Base-by-base conservation (phyloP, 2,797 vertebrate genomes). In the Gymnocypris eckloni region DNA sequence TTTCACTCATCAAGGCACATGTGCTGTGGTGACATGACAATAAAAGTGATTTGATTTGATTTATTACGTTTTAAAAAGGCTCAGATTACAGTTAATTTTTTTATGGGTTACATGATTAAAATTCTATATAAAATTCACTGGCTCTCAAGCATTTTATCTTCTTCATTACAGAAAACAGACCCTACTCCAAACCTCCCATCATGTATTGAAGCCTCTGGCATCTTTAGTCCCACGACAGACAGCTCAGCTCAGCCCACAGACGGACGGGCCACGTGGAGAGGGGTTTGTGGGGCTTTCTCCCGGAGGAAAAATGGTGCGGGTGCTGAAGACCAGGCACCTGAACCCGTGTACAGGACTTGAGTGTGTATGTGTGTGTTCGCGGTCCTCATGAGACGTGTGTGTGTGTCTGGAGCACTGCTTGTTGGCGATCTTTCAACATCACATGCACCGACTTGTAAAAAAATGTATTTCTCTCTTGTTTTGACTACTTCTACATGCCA, bases 151-250 rank as follows among this genome's bases (percentile, higher is more conserved):
- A 25, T 5, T 48, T 87, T 90, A 90, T 89, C 87, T 82, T 82
- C 87, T 91, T 70, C 18, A 2, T 73, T 88, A 56, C 89, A 95
- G 94, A 96, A 94, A 96, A 96, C 91, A 92, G 95, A 93, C 89
- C 92, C 39, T 94, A 95, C 90, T 94, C 95, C 93, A 97, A 96
- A 87, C 94, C 95, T 16, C 94, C 94, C 37, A 95, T 96, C 71
- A 94, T 96, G 92, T 96, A 96, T 93, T 96, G 94, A 96, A 90
- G 90, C 88, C 83, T 83, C 86, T 82, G 28, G 69, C 72, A 66
- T 85, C 76, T 73, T 41, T 59, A 78, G 50, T 69, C 37, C 54
- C 75, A 41, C 69, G 66, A 85, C 59, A 90, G 88, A 86, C 90
- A 91, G 92, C 89, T 92, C 91, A 92, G 92, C 88, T 90, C 91